Evolutionary conservation across 2,797 vertebrate genomes (phyloP).

Genomic region (Fringilla coelebs): DNA sequence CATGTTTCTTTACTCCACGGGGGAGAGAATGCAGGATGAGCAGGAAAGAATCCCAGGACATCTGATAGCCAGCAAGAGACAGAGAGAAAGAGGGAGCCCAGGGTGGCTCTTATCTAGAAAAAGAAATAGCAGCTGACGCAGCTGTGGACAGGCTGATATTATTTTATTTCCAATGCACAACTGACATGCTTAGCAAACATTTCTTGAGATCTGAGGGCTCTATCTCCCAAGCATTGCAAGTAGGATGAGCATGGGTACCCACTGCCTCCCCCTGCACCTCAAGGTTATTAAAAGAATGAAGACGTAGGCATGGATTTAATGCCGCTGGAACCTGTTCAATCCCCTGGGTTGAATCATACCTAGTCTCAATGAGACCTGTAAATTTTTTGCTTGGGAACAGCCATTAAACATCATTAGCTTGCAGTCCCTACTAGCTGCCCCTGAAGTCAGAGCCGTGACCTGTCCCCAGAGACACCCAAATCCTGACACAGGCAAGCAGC

Average conservation of each 20-base stretch:
- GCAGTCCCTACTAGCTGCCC: background rate
- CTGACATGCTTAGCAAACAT: conserved; percentile 6
- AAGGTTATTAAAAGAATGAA: conserved; percentile 5
- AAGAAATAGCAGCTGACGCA: conserved; percentile 24
- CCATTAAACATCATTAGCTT: background rate
- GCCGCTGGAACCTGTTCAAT: background rate
- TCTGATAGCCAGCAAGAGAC: background rate
- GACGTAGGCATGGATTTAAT: background rate
- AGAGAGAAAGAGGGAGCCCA: background rate
- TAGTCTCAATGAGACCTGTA: background rate
- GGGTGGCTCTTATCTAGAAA: background rate
- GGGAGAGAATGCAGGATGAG: background rate
- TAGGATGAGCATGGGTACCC: background rate
- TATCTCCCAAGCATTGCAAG: background rate
- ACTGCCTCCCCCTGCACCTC: background rate
- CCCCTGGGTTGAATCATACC: background rate
- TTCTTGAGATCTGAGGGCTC: conserved; percentile 8
- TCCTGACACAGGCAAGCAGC: background rate
- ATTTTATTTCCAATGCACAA: background rate
- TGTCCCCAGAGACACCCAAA: background rate
- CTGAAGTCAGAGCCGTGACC: background rate
- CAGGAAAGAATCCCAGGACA: background rate
- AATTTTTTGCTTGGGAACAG: background rate
- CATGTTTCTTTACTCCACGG: background rate
- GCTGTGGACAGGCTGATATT: background rate